Conservation (phyloP, 1,140 invertebrate species). For the Anagrus nilaparvatae region DNA sequence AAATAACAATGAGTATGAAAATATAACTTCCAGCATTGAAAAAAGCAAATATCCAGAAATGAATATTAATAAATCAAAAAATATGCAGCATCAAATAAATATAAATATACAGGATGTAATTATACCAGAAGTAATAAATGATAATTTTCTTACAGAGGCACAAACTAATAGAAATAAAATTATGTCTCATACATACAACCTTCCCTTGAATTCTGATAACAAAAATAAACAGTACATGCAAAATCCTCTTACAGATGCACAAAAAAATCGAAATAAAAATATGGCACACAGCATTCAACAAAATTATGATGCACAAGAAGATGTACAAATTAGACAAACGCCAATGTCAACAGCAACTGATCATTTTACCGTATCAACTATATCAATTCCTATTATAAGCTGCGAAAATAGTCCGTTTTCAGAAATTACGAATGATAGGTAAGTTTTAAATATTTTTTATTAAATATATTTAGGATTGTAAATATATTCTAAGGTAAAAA, state of each 20-base stretch:
- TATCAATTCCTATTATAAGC: slow-evolving; percentile 23
- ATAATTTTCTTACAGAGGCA: slow-evolving; percentile 11
- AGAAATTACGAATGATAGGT: slow-evolving; percentile 17
- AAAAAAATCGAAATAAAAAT: slow-evolving; percentile 23
- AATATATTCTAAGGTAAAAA: neutral
- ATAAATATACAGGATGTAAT: slow-evolving; percentile 16
- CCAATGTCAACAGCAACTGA: slow-evolving; percentile 40
- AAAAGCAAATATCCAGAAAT: slow-evolving; percentile 13
- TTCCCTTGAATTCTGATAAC: slow-evolving; percentile 3
- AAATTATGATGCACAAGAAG: slow-evolving; percentile 3
- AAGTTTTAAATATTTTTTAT: neutral
- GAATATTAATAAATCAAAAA: slow-evolving; percentile 18
- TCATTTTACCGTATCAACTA: slow-evolving; percentile 27
- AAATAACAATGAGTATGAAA: no score
- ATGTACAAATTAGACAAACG: slow-evolving; percentile 18
- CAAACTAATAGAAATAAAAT: slow-evolving; percentile 20
- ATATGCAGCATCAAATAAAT: slow-evolving; percentile 18
- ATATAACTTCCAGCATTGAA: no score
- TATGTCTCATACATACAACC: slow-evolving; percentile 17
- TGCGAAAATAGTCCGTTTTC: slow-evolving; percentile 25
- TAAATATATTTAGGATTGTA: neutral
- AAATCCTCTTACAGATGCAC: slow-evolving; percentile 17
- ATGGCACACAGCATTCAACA: slow-evolving; percentile 16
- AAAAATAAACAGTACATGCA: neutral
- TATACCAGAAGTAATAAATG: neutral